phyloP scores from a whole-genome alignment of 1,140 invertebrate species.

The Lepidurus packardi region DNA sequence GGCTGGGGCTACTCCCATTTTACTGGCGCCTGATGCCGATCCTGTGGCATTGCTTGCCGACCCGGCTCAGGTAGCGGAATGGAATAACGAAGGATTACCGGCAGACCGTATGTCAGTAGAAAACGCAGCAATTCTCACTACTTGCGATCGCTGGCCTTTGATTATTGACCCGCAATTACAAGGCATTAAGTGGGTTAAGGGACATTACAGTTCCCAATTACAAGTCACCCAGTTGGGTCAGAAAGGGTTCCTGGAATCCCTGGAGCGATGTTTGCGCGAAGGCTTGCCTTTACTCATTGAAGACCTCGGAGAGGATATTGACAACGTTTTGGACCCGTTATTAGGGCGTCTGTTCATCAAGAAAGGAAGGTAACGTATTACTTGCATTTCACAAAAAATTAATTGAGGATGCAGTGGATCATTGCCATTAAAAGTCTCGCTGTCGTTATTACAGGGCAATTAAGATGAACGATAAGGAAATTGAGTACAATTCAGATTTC shows the following conservation, averaged over 20 bases:
- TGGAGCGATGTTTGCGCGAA: slow-evolving; percentile 73
- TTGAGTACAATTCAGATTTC: slow-evolving; percentile 86
- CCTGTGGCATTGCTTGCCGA: slow-evolving; percentile 81
- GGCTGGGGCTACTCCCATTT: slow-evolving; percentile 55
- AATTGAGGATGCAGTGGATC: neutral
- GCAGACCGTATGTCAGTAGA: slow-evolving; percentile 94
- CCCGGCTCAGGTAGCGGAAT: slow-evolving; percentile 86
- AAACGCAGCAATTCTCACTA: slow-evolving; percentile 90
- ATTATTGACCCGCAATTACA: slow-evolving; percentile 92
- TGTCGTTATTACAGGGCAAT: slow-evolving; percentile 72
- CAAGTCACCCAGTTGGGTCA: slow-evolving; percentile 80
- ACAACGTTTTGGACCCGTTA: slow-evolving; percentile 89
- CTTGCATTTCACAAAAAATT: neutral
- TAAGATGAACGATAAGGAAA: slow-evolving; percentile 93
- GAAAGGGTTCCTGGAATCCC: slow-evolving; percentile 81
- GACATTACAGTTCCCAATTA: slow-evolving; percentile 75
- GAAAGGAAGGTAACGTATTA: slow-evolving; percentile 65
- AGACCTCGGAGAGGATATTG: slow-evolving; percentile 89
- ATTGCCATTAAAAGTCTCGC: slow-evolving; percentile 33
- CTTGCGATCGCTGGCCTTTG: slow-evolving; percentile 91
- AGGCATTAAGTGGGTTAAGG: slow-evolving; percentile 96
- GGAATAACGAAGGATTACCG: slow-evolving; percentile 93
- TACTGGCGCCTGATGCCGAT: slow-evolving; percentile 81
- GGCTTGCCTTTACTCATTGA: slow-evolving; percentile 83
- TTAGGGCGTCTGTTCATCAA: slow-evolving; percentile 89